Evolutionary conservation across 2,888 invertebrate species (phyloP), one percentile per base, ranked within the genome.

Genomic region (Pecten maximus): DNA sequence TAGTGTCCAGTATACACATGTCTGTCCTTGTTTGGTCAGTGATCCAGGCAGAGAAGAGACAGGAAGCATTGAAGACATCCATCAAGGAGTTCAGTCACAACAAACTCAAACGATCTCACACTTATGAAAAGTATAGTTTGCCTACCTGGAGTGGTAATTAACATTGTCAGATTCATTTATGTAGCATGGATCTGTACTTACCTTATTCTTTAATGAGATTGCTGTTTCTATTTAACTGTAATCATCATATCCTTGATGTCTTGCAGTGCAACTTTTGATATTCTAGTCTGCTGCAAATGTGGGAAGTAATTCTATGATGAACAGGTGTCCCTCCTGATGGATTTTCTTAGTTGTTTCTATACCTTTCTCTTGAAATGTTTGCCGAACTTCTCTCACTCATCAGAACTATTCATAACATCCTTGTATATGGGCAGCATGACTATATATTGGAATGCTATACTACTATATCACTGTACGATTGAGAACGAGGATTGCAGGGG

Each of bases 31-130:
- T 44, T 88, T 44, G 40, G 40, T 88, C 35, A 88, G 88, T 44
- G 48, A 40, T 88, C n/a, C 48, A 86, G 86, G 86, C 40, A 39
- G 40, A 54, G 88, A 88, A 88, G 88, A 39, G 54, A 88, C 74
- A 88, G 87, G 87, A 90, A 74, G 74, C 28, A 19, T 87, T 91
- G 23, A 89, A 87, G 48, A n/a, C 89, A 10, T 90, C 89, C 16
- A 92, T 92, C 44, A 89, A 88, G 60, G 90, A 88, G 3, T 92
- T 92, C 87, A 89, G 88, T 44, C 89, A 88, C 60, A 88, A 60
- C 44, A 90, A 90, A 87, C 88, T 92, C 60, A 90, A 74, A 39
- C 88, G 91, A 60, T 88, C 91, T 39, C 89, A 92, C 88, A 92
- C 91, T 8, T 89, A 92, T 48, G 91, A 92, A 87, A 92, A 91